Evolutionary conservation across 2,113 vertebrate species (phyloP).

Genomic region (Prinia subflava): DNA sequence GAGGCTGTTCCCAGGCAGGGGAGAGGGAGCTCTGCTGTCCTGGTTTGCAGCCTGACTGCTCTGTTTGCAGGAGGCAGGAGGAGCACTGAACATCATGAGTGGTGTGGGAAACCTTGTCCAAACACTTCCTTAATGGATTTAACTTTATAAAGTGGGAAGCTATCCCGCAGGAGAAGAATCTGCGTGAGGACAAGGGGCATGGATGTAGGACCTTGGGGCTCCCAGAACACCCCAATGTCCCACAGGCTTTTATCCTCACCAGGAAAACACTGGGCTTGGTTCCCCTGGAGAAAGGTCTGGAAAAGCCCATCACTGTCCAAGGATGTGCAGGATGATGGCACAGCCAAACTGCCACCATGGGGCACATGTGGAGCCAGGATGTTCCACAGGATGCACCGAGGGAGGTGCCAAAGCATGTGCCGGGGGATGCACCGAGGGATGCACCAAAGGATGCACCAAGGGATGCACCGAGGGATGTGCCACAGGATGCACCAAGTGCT

Average conservation of each 20-base stretch:
- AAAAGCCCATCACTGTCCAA: neutral
- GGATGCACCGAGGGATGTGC: no score
- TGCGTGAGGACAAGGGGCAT: neutral
- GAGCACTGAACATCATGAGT: neutral
- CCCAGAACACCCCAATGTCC: accelerated
- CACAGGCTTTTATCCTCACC: neutral
- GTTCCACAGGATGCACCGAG: neutral
- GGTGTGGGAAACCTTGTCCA: neutral
- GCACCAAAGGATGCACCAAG: no score
- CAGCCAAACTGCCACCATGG: accelerated
- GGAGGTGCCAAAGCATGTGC: neutral
- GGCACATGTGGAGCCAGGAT: accelerated
- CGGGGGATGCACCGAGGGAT: neutral
- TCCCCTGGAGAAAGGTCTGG: neutral
- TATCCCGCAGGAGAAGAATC: neutral
- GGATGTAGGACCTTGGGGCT: neutral
- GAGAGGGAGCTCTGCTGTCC: neutral
- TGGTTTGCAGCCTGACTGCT: neutral
- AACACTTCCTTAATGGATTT: neutral
- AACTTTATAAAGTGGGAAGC: neutral
- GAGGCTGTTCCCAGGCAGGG: neutral
- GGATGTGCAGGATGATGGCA: accelerated
- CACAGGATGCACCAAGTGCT: neutral
- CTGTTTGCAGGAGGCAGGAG: neutral
- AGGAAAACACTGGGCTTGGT: neutral